phyloP scores from a whole-genome alignment of 2,888 invertebrate species.

The Acrocyrtus sp. region DNA sequence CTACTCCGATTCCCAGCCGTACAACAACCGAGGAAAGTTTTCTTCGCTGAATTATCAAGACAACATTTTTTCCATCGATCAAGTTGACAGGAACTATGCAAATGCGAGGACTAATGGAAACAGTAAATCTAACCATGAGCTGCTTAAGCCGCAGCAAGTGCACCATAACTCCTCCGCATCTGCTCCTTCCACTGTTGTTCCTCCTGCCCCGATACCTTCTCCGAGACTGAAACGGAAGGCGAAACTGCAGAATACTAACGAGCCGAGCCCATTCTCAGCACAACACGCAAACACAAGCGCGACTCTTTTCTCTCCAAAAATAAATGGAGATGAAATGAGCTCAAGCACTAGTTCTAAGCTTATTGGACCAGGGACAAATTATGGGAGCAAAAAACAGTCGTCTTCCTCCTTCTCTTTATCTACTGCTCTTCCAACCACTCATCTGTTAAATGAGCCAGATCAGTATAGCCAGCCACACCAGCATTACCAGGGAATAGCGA shows the following conservation, averaged over 20 bases:
- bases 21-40: slow-evolving; percentile 33
- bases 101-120: slow-evolving; percentile 14
- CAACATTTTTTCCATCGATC: slow-evolving; percentile 38
- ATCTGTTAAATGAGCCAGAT: slow-evolving; percentile 49
- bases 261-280: background rate
- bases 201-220: slow-evolving; percentile 54
- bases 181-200: slow-evolving; percentile 14
- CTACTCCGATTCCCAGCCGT: slow-evolving; percentile 47
- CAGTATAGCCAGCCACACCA: slow-evolving; percentile 21
- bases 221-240: slow-evolving; percentile 57
- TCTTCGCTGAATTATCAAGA: slow-evolving; percentile 15
- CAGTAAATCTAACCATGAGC: slow-evolving; percentile 34
- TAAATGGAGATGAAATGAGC: slow-evolving; percentile 59
- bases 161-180: slow-evolving; percentile 25
- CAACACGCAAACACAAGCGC: background rate
- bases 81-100: slow-evolving; percentile 51
- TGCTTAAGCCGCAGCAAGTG: slow-evolving; percentile 40
- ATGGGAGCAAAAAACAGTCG: slow-evolving; percentile 36
- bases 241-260: slow-evolving; percentile 27
- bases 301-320: slow-evolving; percentile 58
- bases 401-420: slow-evolving; percentile 1
- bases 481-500: background rate
- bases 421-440: background rate
- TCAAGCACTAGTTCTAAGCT: slow-evolving; percentile 40
- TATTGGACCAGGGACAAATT: slow-evolving; percentile 56